Base-by-base conservation (phyloP, 2,797 vertebrate genomes). In the Botia kubotai region DNA sequence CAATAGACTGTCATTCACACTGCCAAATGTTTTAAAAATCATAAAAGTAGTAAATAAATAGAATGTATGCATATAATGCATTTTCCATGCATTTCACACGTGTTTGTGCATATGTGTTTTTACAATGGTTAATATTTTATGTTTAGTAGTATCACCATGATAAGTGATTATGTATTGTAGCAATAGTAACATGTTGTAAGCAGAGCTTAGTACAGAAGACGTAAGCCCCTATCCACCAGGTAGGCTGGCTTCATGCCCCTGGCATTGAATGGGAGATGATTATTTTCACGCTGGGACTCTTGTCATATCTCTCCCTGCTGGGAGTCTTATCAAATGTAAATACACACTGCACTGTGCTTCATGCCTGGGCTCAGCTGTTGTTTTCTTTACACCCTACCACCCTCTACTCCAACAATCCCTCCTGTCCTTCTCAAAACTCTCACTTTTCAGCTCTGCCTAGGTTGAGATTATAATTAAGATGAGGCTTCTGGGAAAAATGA, bases 281-380 rank as follows among this genome's bases (percentile, higher is more conserved):
- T 87, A 87, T 93, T 91, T 92, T 91, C 87, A 88, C 86, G 87
- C 92, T 89, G 91, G 73, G 84, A 69, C 65, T 88, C 82, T 89
- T 85, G 86, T 92, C 85, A 79, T 88, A 87, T 88, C 89, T 92
- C 91, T 93, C 91, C 89, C 90, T 86, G 87, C 90, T 92, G 93
- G 72, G 88, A 86, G 81, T 90, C 77, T 76, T 89, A 91, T 92
- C 72, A 85, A 91, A 88, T 89, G 91, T 90, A 89, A 91, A 93
- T 79, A 84, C 6, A 75, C 80, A 74, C 85, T 74, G 84, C 89
- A 89, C 29, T 73, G 60, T 84, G 86, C 74, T 7, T 76, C 80
- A 36, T 48, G 75, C 86, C 60, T 71, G 77, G 55, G 66, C 85
- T 89, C 88, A 91, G 90, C 86, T 91, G 89, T 90, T 92, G 87